Percentiles rank a stretch among this genome's conserved stretches.
Conservation (phyloP, 2,888 invertebrate species). For the Drosophila kambysellisi region DNA sequence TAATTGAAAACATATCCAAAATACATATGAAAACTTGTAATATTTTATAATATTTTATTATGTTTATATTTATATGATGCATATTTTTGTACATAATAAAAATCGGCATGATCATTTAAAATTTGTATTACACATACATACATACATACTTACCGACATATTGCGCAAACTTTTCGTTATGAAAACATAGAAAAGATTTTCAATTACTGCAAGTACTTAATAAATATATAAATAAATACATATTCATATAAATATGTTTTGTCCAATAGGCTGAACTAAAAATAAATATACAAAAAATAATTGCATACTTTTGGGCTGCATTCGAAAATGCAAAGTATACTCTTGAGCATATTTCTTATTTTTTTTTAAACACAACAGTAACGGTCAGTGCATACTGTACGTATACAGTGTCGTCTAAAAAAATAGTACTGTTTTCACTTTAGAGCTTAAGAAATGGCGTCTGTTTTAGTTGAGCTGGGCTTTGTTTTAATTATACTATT, state of each 20-base stretch:
- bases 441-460: not conserved
- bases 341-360: not conserved
- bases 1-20: too few relatives aligned
- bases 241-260: not conserved
- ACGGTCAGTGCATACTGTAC: not conserved
- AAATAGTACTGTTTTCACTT: not conserved
- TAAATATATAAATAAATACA: not conserved
- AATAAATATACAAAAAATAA: not conserved
- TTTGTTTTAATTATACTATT: too few relatives aligned
- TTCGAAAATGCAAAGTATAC: not conserved
- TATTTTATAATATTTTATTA: too few relatives aligned
- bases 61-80: not conserved
- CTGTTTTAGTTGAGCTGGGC: not conserved
- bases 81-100: not conserved
- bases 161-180: not conserved
- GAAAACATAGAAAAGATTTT: not conserved
- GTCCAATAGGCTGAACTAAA: not conserved
- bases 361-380: not conserved
- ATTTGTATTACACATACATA: not conserved
- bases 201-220: not conserved
- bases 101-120: not conserved
- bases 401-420: not conserved
- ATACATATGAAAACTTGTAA: too few relatives aligned
- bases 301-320: slow-evolving; percentile 15
- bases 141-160: not conserved